A percentile compares a stretch with the other conserved stretches of the same genome.
Conservation (phyloP, 2,888 invertebrate species). For the Tenthredo distinguenda region DNA sequence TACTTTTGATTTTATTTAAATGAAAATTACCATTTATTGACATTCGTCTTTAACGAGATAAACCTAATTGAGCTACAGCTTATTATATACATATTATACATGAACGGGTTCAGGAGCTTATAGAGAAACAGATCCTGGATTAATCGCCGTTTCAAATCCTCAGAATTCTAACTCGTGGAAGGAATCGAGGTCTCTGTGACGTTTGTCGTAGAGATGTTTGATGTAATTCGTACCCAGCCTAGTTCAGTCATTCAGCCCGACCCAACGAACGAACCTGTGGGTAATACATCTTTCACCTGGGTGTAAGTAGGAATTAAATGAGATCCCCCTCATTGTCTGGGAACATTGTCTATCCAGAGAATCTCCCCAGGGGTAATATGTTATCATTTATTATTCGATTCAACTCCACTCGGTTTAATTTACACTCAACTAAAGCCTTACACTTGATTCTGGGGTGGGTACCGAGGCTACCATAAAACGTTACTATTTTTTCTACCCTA, state of each 20-base stretch:
- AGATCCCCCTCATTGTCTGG: constrained; percentile 42
- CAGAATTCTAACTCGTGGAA: background rate
- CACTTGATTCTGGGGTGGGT: background rate
- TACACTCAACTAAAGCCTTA: constrained; percentile 19
- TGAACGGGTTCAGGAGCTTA: background rate
- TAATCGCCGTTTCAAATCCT: constrained; percentile 12
- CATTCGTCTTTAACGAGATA: background rate
- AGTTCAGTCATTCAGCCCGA: background rate
- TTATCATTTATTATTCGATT: constrained; percentile 50
- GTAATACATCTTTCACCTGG: constrained; percentile 30
- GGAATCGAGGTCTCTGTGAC: background rate
- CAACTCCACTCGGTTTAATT: constrained; percentile 27
- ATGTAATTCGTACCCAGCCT: background rate
- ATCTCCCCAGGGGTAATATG: constrained; percentile 23
- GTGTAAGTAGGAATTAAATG: constrained; percentile 46
- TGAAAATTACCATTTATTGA: background rate
- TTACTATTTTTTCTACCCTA: background rate
- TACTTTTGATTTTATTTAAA: background rate
- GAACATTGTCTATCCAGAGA: constrained; percentile 46
- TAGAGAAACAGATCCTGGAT: background rate
- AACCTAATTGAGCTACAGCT: background rate
- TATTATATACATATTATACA: background rate
- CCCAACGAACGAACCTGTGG: background rate
- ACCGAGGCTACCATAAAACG: background rate
- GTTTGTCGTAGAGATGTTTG: background rate